Conservation (phyloP, 1,140 invertebrate genomes). For the Ylistrum balloti region DNA sequence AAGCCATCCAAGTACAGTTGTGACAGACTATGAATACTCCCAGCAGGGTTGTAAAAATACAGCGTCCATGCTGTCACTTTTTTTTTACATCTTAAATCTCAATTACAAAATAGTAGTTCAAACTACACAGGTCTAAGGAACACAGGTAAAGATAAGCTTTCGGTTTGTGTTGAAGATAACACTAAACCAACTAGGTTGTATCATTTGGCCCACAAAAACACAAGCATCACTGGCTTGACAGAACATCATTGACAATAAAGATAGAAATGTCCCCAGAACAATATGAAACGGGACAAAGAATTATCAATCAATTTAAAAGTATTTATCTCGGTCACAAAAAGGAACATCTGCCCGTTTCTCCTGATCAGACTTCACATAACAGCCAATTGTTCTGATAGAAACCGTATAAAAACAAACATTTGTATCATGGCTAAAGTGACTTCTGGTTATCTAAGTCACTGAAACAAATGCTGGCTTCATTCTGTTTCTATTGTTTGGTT, state of each 20-base stretch:
- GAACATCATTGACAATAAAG: slow-evolving; percentile 8
- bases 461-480: background rate
- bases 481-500: background rate
- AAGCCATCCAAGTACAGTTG: background rate
- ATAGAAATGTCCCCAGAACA: background rate
- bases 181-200: background rate
- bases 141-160: background rate
- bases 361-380: background rate
- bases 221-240: background rate
- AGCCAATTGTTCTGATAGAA: background rate
- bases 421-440: background rate
- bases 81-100: background rate
- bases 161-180: background rate
- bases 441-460: background rate
- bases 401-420: background rate
- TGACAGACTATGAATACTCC: background rate
- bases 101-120: background rate
- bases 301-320: background rate
- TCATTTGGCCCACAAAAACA: background rate
- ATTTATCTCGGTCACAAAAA: background rate
- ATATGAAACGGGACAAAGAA: background rate
- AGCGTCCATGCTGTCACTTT: background rate
- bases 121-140: background rate
- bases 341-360: slow-evolving; percentile 3
- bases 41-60: background rate